These are phyloP conservation scores for Tribolium castaneum DNA, from an alignment of 1,140 invertebrate genomes.

Conservation along the genomic window DNA sequence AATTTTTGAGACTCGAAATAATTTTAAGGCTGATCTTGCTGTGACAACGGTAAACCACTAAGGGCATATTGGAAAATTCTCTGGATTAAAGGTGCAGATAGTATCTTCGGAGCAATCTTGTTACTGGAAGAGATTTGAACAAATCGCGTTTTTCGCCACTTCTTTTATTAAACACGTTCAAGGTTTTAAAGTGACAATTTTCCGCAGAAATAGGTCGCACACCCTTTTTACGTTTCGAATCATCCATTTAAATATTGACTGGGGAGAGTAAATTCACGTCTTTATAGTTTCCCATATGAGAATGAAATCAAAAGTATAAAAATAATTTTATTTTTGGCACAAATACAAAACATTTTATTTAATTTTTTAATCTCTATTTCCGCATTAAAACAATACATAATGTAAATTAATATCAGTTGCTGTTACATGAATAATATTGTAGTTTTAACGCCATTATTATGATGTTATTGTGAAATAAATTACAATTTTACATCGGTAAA, in stretches of 20 bases:
- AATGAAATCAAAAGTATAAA: too few relatives aligned
- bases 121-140: constrained; percentile 34
- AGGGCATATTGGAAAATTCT: constrained; percentile 30
- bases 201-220: not conserved
- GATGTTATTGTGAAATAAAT: too few relatives aligned
- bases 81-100: constrained; percentile 32
- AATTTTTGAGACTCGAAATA: not conserved
- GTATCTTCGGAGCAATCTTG: constrained; percentile 28
- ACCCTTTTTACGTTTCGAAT: not conserved
- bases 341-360: too few relatives aligned
- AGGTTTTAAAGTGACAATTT: constrained; percentile 32
- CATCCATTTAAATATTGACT: constrained; percentile 24
- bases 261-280: not conserved
- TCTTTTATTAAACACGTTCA: constrained; percentile 34
- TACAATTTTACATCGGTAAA: too few relatives aligned
- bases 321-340: too few relatives aligned
- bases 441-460: too few relatives aligned
- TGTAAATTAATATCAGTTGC: too few relatives aligned
- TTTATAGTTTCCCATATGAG: not conserved
- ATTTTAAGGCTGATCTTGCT: constrained; percentile 13
- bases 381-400: too few relatives aligned
- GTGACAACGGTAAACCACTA: constrained; percentile 14
- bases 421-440: too few relatives aligned
- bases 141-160: constrained; percentile 29
- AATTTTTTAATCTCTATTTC: too few relatives aligned